A percentile compares a stretch with the other conserved stretches of the same genome.
Evolutionary conservation across 2,888 invertebrate species (phyloP).

Genomic region (Acleris laterana): DNA sequence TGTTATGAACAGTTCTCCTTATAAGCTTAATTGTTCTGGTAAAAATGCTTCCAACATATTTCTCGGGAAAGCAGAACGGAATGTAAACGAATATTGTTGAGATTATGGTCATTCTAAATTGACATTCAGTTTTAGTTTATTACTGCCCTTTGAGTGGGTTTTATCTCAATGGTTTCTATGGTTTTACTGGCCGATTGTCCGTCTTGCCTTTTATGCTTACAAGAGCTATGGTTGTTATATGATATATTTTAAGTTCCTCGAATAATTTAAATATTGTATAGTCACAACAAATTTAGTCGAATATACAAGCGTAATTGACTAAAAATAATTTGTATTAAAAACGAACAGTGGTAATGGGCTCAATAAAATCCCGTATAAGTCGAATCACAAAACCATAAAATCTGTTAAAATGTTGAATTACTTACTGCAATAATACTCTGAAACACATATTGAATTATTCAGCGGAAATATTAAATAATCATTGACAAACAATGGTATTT

Average conservation of each 20-base stretch:
- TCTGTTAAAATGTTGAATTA: too few species aligned
- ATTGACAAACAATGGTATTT: too few species aligned
- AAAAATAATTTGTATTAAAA: too few species aligned
- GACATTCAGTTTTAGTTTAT: constrained; percentile 8
- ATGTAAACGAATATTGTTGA: constrained; percentile 45
- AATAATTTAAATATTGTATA: background rate
- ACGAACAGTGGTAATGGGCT: too few species aligned
- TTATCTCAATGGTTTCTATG: constrained; percentile 20
- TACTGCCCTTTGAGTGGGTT: background rate
- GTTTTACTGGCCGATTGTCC: constrained; percentile 39
- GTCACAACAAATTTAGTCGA: too few species aligned
- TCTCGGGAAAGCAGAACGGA: constrained; percentile 39
- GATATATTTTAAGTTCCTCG: constrained; percentile 21
- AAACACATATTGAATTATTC: too few species aligned
- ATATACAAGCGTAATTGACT: too few species aligned
- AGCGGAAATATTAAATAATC: too few species aligned
- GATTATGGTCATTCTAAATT: constrained; percentile 20
- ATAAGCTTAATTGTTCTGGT: background rate
- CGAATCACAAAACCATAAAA: too few species aligned
- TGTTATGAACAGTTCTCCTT: background rate
- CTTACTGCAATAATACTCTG: too few species aligned
- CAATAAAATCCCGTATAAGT: too few species aligned
- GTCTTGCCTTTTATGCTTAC: constrained; percentile 2
- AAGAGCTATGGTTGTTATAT: background rate
- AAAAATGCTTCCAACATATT: constrained; percentile 8